Conservation (phyloP, 2,888 invertebrate species). For the Spatulosminthurus flaviceps region DNA sequence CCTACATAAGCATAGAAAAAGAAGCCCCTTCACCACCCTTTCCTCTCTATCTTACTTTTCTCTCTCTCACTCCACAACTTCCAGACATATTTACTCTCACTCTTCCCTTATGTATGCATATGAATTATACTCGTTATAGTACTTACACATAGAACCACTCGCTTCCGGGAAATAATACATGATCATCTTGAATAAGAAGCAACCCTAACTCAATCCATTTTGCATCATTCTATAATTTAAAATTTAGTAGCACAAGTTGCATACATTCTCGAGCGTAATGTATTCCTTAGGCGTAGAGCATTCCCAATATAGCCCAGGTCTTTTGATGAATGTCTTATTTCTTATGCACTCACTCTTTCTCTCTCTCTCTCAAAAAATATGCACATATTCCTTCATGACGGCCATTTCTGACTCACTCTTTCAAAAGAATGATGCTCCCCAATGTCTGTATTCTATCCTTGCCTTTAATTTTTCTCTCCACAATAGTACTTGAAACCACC, state of each 20-base stretch:
- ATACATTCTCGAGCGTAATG: background rate
- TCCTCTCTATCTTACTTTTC: conserved; percentile 37
- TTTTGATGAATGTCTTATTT: too few species aligned
- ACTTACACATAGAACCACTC: conserved; percentile 27
- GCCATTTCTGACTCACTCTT: too few species aligned
- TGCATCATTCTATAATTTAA: conserved; percentile 51
- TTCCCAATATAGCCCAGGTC: too few species aligned
- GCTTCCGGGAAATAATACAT: conserved; percentile 43
- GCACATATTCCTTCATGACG: too few species aligned
- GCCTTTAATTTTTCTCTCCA: too few species aligned
- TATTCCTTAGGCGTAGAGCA: too few species aligned
- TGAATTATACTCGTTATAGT: background rate
- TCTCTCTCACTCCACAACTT: background rate
- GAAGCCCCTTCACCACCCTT: conserved; percentile 46
- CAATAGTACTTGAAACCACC: too few species aligned
- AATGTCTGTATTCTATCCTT: too few species aligned
- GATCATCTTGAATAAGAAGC: conserved; percentile 18
- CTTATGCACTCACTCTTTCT: too few species aligned
- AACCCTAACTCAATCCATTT: conserved; percentile 50
- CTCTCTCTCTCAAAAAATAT: too few species aligned
- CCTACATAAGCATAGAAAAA: conserved; percentile 48
- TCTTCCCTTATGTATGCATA: background rate
- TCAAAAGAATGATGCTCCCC: too few species aligned
- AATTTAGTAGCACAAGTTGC: conserved; percentile 46
- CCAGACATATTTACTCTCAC: background rate